These are phyloP conservation scores for Mythimna ferrago DNA, from an alignment of 2,888 invertebrate genomes.

Conservation along the genomic window DNA sequence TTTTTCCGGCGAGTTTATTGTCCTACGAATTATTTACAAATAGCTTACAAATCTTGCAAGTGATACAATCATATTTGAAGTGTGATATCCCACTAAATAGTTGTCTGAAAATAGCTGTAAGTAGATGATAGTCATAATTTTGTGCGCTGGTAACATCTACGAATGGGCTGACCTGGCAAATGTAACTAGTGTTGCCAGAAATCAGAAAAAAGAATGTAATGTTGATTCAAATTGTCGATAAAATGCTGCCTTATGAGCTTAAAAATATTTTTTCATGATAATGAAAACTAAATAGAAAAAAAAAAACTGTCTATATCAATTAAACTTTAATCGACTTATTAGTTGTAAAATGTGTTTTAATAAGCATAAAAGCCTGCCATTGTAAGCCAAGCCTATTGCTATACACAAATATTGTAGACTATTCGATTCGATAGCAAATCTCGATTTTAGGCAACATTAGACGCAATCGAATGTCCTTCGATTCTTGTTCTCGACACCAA, in stretches of 20 bases:
- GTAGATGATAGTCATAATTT: conserved; percentile 66
- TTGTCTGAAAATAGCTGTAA: conserved; percentile 66
- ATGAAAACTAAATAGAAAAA: conserved; percentile 24
- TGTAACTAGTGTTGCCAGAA: conserved; percentile 61
- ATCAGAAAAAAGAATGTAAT: conserved; percentile 27
- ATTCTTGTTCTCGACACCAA: conserved; percentile 18
- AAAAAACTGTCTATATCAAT: conserved; percentile 29
- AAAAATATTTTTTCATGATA: conserved; percentile 41
- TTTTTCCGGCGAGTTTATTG: conserved; percentile 35
- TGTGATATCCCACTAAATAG: conserved; percentile 69
- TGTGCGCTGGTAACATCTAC: conserved; percentile 60
- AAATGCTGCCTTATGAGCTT: conserved; percentile 55
- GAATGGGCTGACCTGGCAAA: conserved; percentile 42
- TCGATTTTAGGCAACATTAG: conserved; percentile 60
- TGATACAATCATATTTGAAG: conserved; percentile 65
- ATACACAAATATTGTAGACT: conserved; percentile 25
- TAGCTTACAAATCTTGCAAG: conserved; percentile 51
- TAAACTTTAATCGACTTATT: conserved; percentile 29
- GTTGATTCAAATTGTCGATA: conserved; percentile 38
- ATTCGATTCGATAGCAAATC: conserved; percentile 8
- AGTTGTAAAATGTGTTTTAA: conserved; percentile 17
- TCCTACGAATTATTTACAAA: conserved; percentile 30
- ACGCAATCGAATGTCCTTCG: conserved; percentile 20
- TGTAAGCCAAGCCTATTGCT: conserved; percentile 31
- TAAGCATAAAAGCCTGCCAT: conserved; percentile 36